phyloP scores from a whole-genome alignment of 2,797 vertebrate species.

The Anguilla marmorata region DNA sequence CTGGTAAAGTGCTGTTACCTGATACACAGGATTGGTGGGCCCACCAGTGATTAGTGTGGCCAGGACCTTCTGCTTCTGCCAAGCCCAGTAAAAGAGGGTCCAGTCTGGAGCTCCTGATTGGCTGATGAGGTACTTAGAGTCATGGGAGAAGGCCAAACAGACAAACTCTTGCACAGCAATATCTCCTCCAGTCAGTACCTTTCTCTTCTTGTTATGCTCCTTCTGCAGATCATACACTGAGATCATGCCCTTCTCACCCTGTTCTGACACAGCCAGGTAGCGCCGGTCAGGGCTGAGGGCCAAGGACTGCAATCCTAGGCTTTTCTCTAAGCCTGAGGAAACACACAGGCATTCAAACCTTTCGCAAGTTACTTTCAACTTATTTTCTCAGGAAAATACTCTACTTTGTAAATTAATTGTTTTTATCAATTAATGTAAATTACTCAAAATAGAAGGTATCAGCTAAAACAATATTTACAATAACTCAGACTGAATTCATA shows the following conservation, averaged over 20 bases:
- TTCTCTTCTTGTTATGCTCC: conserved; percentile 76
- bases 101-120: conserved; percentile 79
- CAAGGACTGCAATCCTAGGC: conserved; percentile 77
- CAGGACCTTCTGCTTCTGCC: conserved; percentile 87
- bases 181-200: conserved; percentile 73
- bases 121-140: conserved; percentile 83
- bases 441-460: background rate
- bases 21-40: conserved; percentile 68
- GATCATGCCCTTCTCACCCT: conserved; percentile 72
- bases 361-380: background rate
- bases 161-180: conserved; percentile 67
- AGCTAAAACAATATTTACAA: too few species aligned
- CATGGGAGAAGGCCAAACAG: conserved; percentile 86
- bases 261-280: conserved; percentile 86
- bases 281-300: conserved; percentile 81
- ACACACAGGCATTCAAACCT: background rate
- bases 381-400: background rate
- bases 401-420: background rate
- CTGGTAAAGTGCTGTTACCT: conserved; percentile 67
- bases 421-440: background rate
- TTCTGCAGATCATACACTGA: conserved; percentile 83
- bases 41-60: conserved; percentile 68
- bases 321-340: conserved; percentile 78
- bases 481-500: background rate
- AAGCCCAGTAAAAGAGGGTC: conserved; percentile 82